phyloP scores from a whole-genome alignment of 2,113 vertebrate genomes.

The Megalops atlanticus region DNA sequence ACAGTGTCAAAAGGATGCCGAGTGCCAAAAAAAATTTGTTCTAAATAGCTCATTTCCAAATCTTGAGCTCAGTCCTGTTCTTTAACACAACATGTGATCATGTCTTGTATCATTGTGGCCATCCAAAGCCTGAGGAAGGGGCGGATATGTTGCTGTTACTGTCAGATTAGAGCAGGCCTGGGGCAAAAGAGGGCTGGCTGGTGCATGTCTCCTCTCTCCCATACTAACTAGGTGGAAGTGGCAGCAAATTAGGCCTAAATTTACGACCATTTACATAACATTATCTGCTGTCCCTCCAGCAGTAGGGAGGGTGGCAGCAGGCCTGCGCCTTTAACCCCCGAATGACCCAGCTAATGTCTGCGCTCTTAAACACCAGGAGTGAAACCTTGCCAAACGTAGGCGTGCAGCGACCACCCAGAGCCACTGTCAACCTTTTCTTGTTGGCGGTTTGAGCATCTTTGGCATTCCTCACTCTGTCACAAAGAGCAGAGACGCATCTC shows the following conservation, averaged over 20 bases:
- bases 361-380: neutral
- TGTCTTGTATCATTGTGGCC: too few species aligned
- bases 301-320: neutral
- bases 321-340: neutral
- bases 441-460: too few species aligned
- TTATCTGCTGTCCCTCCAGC: conserved; percentile 24
- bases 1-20: too few species aligned
- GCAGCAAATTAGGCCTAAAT: neutral
- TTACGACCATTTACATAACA: conserved; percentile 23
- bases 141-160: neutral
- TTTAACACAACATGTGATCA: too few species aligned
- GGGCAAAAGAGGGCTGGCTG: neutral
- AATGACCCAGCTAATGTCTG: neutral
- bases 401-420: too few species aligned
- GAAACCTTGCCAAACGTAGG: neutral
- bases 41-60: neutral
- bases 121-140: too few species aligned
- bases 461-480: too few species aligned
- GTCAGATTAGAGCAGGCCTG: neutral
- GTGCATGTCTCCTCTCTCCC: too few species aligned
- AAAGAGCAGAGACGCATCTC: too few species aligned
- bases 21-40: too few species aligned
- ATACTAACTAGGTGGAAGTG: conserved; percentile 10
- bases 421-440: too few species aligned
- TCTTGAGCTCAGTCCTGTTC: neutral